Evolutionary conservation across 1,140 invertebrate species (phyloP).

Genomic region (Drosophila prosaltans): DNA sequence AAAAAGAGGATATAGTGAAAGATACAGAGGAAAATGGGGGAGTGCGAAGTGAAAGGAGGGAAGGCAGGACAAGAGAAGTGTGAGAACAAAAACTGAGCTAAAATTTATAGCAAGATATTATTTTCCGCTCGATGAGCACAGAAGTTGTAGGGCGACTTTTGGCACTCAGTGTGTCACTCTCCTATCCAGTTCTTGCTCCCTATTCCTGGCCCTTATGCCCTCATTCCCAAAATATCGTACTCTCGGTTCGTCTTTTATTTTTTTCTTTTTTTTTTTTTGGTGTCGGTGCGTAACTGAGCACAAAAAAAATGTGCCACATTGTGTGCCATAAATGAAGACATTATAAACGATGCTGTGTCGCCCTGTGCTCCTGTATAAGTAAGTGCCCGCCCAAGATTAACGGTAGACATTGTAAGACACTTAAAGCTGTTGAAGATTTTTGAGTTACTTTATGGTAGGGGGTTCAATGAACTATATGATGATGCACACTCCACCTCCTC

Average conservation of each 20-base stretch:
- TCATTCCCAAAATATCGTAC: background rate
- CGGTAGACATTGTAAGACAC: slow-evolving; percentile 79
- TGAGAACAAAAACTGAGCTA: slow-evolving; percentile 58
- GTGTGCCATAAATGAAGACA: slow-evolving; percentile 78
- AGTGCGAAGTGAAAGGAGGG: background rate
- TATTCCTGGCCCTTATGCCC: background rate
- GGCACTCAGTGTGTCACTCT: slow-evolving; percentile 42
- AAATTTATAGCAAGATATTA: slow-evolving; percentile 82
- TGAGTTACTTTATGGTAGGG: slow-evolving; percentile 61
- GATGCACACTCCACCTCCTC: slow-evolving; percentile 28
- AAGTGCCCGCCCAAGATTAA: slow-evolving; percentile 67
- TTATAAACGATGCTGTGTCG: slow-evolving; percentile 63
- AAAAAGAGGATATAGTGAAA: slow-evolving; percentile 17
- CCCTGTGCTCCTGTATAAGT: slow-evolving; percentile 37
- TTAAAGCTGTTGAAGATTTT: slow-evolving; percentile 78
- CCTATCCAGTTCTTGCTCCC: slow-evolving; percentile 9
- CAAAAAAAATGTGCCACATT: slow-evolving; percentile 68
- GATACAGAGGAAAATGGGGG: background rate
- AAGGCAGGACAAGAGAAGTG: background rate
- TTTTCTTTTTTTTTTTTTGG: slow-evolving; percentile 61
- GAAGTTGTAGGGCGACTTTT: slow-evolving; percentile 79
- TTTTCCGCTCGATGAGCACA: slow-evolving; percentile 80
- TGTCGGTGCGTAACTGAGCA: slow-evolving; percentile 80
- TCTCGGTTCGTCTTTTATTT: slow-evolving; percentile 17
- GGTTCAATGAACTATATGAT: slow-evolving; percentile 80